phyloP scores from a whole-genome alignment of 2,113 vertebrate species.

The Phyllopteryx taeniolatus region DNA sequence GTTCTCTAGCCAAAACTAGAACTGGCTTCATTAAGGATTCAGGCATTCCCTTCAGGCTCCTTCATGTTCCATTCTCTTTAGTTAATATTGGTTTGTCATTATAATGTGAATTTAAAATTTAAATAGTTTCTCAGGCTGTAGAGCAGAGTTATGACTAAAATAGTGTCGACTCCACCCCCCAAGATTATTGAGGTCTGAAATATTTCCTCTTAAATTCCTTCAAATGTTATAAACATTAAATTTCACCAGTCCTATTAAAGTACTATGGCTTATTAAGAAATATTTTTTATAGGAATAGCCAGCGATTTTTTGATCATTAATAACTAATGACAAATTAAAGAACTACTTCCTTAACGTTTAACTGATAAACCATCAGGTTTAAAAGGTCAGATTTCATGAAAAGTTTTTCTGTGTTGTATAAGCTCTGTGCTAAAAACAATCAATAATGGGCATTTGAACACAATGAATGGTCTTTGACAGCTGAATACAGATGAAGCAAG shows the following conservation, averaged over 20 bases:
- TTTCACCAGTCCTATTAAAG: not conserved
- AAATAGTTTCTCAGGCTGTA: conserved; percentile 16
- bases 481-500: not conserved
- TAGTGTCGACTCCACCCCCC: conserved; percentile 12
- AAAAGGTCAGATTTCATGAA: not conserved
- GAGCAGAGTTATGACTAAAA: conserved; percentile 19
- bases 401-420: conserved; percentile 13
- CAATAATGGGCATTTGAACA: conserved; percentile 17
- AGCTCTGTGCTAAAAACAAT: conserved; percentile 4
- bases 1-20: conserved; percentile 22
- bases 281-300: not conserved
- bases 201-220: conserved; percentile 5
- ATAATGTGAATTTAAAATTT: conserved; percentile 33
- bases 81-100: conserved; percentile 48
- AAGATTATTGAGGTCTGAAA: conserved; percentile 24
- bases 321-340: not conserved
- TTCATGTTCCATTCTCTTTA: conserved; percentile 45
- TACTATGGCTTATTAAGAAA: not conserved
- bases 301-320: not conserved
- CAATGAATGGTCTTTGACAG: conserved; percentile 1
- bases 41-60: conserved; percentile 25
- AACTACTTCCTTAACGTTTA: not conserved
- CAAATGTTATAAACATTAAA: not conserved
- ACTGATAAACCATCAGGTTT: not conserved
- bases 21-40: conserved; percentile 15